Base-by-base conservation (phyloP, 2,888 invertebrate species). In the Sesia apiformis region DNA sequence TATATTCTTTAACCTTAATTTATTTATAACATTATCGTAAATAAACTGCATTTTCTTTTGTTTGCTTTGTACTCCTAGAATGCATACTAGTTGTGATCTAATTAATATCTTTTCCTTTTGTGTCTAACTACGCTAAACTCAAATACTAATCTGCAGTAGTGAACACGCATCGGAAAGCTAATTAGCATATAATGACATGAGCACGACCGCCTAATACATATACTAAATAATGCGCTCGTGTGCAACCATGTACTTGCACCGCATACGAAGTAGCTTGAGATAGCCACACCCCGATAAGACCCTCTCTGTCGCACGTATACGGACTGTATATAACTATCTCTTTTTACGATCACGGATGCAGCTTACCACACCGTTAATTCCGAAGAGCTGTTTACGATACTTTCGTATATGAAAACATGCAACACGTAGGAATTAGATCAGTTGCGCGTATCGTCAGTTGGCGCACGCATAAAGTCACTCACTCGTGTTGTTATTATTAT, bases 241-340 rank as follows among this genome's bases (percentile, higher is more conserved):
- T 83, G 78, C 76, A 78, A 67, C 72, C 74, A 79, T 79, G 76
- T 76, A 73, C 69, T 70, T 65, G 70, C 73, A 74, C 66, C 73
- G 81, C 78, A 82, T 82, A 81, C 75, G 78, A 77, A 84, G 76
- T 78, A 77, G 67, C 63, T 66, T 62, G 76, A 78, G 76, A 78
- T 80, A 82, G 77, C 83, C 86, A 82, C 87, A 86, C 84, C 86
- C 84, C 70, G 77, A 77, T 76, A 74, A 72, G 63, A 62, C 57
- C 61, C 66, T 81, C 81, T 79, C 81, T 72, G 63, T 81, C 73
- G 59, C 70, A 73, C 78, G 63, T 75, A 63, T 61, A 63, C 57
- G 56, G 55, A 62, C 64, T 60, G 60, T 58, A 46, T 61, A 61
- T 63, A 56, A 60, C 64, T 59, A 61, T 72, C 70, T 68, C 66